phyloP scores from a whole-genome alignment of 2,113 vertebrate species.

The Pomatostomus ruficeps region DNA sequence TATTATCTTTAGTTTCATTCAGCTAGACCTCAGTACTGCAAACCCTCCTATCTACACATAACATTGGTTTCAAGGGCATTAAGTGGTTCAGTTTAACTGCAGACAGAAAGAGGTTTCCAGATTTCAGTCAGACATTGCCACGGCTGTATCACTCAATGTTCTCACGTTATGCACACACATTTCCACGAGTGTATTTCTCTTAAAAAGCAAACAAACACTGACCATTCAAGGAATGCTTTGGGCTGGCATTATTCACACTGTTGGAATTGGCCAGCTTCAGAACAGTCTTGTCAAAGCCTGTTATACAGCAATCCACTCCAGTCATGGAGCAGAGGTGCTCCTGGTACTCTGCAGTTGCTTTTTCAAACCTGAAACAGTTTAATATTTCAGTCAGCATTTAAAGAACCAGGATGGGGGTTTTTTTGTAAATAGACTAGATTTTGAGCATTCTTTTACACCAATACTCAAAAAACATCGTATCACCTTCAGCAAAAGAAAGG shows the following conservation, averaged over 20 bases:
- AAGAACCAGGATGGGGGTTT: background rate
- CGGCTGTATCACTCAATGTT: rapidly evolving
- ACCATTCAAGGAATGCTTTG: conserved; percentile 91
- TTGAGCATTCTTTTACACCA: background rate
- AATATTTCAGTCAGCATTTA: background rate
- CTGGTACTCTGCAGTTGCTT: conserved; percentile 91
- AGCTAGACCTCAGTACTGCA: background rate
- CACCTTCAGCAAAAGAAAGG: background rate
- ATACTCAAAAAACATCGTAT: background rate
- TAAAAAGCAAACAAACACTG: conserved; percentile 4
- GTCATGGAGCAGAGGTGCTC: conserved; percentile 92
- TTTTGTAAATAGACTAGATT: background rate
- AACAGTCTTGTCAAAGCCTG: conserved; percentile 82
- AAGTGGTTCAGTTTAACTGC: background rate
- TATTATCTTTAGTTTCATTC: background rate
- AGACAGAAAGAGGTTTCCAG: background rate
- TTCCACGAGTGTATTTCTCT: background rate
- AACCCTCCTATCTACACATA: background rate
- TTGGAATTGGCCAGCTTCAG: conserved; percentile 80
- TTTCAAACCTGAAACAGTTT: conserved; percentile 85
- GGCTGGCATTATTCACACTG: conserved; percentile 81
- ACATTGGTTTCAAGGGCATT: background rate
- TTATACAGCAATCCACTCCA: conserved; percentile 88
- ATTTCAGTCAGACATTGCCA: background rate
- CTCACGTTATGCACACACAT: background rate